phyloP scores from a whole-genome alignment of 1,140 invertebrate species.

The Cyclina sinensis region DNA sequence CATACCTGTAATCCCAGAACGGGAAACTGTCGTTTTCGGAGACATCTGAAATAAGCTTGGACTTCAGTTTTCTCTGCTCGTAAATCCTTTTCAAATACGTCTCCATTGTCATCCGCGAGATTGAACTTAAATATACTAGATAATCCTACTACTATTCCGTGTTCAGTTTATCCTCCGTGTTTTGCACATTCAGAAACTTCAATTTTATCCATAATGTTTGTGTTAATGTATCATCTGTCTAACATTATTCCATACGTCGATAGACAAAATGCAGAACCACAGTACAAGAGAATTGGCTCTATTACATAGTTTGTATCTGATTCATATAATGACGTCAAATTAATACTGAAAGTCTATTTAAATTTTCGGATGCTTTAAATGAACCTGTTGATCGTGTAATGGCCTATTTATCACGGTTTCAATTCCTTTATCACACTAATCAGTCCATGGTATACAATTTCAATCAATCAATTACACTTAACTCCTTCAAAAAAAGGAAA shows the following conservation, averaged over 20 bases:
- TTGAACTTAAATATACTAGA: neutral
- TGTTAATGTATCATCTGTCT: too few species aligned
- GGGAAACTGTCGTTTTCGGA: constrained; percentile 33
- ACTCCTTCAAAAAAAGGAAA: neutral
- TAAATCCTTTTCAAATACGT: constrained; percentile 53
- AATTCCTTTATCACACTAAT: neutral
- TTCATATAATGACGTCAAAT: too few species aligned
- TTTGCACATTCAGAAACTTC: neutral
- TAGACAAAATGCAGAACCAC: too few species aligned
- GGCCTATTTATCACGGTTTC: neutral
- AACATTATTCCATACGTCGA: too few species aligned
- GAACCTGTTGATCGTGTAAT: neutral
- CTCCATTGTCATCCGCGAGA: neutral
- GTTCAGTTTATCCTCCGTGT: neutral
- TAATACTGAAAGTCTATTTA: too few species aligned
- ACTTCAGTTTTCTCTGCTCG: neutral
- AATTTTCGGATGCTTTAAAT: too few species aligned
- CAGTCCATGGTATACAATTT: neutral
- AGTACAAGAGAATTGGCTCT: too few species aligned
- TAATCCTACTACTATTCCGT: neutral
- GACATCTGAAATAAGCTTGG: neutral
- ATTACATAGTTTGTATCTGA: too few species aligned
- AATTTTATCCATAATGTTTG: too few species aligned
- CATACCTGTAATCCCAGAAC: constrained; percentile 65
- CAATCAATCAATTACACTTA: neutral